Conservation (phyloP, 2,797 vertebrate genomes). For the Steatocranus sp. region DNA sequence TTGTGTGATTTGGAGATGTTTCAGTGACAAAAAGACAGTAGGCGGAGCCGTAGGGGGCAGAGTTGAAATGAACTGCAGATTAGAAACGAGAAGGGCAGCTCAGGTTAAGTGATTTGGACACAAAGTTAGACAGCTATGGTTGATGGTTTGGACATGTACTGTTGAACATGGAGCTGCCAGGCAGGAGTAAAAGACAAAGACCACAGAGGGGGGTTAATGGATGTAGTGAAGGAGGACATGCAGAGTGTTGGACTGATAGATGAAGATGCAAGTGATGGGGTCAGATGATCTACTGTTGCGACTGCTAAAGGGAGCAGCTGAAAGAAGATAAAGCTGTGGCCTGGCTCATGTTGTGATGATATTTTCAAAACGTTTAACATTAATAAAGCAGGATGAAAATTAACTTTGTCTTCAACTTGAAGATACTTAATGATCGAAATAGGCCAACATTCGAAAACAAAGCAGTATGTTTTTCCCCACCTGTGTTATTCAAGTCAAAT, state of each 20-base stretch:
- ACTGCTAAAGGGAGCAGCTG: neutral
- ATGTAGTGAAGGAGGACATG: neutral
- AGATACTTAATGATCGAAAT: neutral
- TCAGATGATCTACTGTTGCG: neutral
- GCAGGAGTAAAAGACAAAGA: neutral
- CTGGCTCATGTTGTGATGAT: neutral
- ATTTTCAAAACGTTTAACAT: neutral
- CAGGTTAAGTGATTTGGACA: neutral
- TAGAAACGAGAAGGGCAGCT: neutral
- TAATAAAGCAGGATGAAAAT: neutral
- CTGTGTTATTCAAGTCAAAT: neutral
- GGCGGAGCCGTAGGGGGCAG: neutral
- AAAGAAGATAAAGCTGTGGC: neutral
- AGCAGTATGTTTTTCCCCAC: neutral
- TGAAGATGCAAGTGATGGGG: neutral
- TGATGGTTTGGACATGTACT: neutral
- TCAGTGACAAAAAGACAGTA: neutral
- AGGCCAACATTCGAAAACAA: neutral
- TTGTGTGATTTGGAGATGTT: neutral
- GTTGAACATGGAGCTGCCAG: neutral
- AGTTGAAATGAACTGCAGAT: neutral
- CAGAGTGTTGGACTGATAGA: neutral
- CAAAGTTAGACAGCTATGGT: neutral
- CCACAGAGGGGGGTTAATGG: neutral
- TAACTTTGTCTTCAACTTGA: neutral